Evolutionary conservation across 2,888 invertebrate species (phyloP).

Genomic region (Megalurothrips usitatus): DNA sequence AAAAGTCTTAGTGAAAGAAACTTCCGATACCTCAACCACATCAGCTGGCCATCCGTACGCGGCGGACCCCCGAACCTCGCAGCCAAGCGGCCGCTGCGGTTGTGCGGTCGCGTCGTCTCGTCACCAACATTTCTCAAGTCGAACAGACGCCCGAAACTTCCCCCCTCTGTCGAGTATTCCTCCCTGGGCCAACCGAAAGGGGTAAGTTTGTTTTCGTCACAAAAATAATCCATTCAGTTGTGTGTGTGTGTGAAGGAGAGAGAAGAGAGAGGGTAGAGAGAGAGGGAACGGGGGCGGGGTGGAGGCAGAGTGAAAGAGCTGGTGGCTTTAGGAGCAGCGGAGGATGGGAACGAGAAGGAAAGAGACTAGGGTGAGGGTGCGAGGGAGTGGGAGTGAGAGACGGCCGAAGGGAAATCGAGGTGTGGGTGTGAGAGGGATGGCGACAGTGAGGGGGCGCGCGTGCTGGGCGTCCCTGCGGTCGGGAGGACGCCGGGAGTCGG

Average conservation of each 20-base stretch:
- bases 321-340: background rate
- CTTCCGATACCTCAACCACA: no score
- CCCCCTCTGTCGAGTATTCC: background rate
- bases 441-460: background rate
- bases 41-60: no score
- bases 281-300: background rate
- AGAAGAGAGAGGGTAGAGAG: constrained; percentile 15
- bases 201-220: constrained; percentile 20
- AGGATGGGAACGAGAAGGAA: background rate
- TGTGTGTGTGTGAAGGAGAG: background rate
- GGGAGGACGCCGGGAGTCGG: background rate
- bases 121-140: constrained; percentile 22
- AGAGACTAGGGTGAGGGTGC: no score
- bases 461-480: background rate
- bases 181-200: background rate
- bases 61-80: no score
- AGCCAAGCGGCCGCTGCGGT: no score
- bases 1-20: no score
- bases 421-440: background rate
- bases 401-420: background rate
- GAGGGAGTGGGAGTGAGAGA: background rate
- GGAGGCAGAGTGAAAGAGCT: background rate
- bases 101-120: background rate
- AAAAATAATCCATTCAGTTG: background rate
- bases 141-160: constrained; percentile 16